Conservation (phyloP, 2,888 invertebrate genomes). For the Ichneumoninae sp. region DNA sequence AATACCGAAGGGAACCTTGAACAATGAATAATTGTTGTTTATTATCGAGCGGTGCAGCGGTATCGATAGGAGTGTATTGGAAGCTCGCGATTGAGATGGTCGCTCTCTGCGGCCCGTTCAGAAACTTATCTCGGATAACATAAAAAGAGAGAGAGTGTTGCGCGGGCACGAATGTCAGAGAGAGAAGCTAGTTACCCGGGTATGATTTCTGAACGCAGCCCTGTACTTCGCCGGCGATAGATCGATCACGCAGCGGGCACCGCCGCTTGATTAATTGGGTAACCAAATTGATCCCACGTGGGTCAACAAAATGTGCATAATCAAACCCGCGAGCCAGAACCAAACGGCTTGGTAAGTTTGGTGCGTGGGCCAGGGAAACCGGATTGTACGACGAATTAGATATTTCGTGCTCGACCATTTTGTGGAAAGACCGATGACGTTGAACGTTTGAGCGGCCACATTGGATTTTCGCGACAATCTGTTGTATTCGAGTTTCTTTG, state of each 20-base stretch:
- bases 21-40: constrained; percentile 5
- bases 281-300: constrained; percentile 74
- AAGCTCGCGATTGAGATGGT: neutral
- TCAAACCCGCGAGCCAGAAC: constrained; percentile 59
- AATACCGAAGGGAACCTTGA: neutral
- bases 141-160: no score
- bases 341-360: neutral
- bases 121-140: no score
- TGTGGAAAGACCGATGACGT: no score
- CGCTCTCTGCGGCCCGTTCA: no score
- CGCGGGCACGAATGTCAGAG: no score
- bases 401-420: no score
- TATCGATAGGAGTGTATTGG: constrained; percentile 12
- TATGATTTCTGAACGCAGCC: no score
- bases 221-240: constrained; percentile 64
- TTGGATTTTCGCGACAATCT: no score
- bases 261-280: constrained; percentile 72
- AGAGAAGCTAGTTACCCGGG: no score
- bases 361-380: neutral
- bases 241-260: constrained; percentile 74
- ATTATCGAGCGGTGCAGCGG: neutral
- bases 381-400: neutral
- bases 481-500: no score
- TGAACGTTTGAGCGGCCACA: no score
- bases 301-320: constrained; percentile 72